These are phyloP conservation scores for Dermatemys mawii DNA, from an alignment of 2,113 vertebrate species.

Conservation along the genomic window DNA sequence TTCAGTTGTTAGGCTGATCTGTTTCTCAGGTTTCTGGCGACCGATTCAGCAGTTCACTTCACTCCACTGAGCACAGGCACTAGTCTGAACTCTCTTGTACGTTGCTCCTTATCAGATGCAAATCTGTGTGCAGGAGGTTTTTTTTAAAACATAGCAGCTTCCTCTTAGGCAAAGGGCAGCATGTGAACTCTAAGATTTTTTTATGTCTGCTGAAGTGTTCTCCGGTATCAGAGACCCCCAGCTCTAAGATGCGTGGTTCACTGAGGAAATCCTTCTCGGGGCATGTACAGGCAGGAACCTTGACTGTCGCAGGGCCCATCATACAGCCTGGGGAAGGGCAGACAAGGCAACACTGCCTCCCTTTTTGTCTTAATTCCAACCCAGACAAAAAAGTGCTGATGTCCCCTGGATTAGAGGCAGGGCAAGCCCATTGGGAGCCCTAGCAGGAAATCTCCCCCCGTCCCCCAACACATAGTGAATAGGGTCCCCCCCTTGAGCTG, in stretches of 20 bases:
- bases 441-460: background rate
- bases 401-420: background rate
- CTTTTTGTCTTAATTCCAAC: background rate
- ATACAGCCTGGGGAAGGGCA: background rate
- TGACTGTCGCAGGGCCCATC: background rate
- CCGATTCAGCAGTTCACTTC: background rate
- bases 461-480: background rate
- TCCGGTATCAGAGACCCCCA: background rate
- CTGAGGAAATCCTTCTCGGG: background rate
- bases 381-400: background rate
- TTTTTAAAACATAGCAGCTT: background rate
- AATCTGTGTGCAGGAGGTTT: background rate
- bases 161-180: background rate
- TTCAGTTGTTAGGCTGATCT: background rate
- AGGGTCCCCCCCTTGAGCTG: background rate
- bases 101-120: background rate
- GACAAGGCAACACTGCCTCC: background rate
- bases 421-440: background rate
- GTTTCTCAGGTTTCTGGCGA: background rate
- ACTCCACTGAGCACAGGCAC: background rate
- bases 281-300: fast-evolving
- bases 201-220: fast-evolving
- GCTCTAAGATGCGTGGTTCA: background rate
- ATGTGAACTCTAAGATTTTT: background rate
- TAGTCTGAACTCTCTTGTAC: background rate